phyloP scores from a whole-genome alignment of 2,797 vertebrate species.

The Parotocinclus haroldoi region DNA sequence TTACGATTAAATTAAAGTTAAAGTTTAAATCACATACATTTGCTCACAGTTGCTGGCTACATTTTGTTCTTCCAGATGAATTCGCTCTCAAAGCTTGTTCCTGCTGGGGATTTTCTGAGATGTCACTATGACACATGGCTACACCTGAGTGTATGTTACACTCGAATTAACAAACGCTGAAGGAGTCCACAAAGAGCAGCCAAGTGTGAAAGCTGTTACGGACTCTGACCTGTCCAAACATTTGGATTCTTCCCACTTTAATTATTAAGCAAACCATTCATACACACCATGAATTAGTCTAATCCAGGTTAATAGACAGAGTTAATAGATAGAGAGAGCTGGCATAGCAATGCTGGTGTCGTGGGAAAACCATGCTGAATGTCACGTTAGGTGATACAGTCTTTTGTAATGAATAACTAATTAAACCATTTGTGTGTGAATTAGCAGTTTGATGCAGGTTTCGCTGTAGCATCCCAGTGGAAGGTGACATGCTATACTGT shows the following conservation, averaged over 20 bases:
- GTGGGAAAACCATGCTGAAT: conserved; percentile 21
- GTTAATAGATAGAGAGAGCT: neutral
- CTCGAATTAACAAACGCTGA: conserved; percentile 7
- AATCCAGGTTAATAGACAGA: conserved; percentile 30
- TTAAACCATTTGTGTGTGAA: no score
- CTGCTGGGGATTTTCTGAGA: neutral
- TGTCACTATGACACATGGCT: conserved; percentile 46
- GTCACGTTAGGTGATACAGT: conserved; percentile 14
- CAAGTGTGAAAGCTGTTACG: conserved; percentile 25
- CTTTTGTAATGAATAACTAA: neutral
- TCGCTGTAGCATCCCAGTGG: no score
- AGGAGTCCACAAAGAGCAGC: neutral
- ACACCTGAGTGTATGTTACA: conserved; percentile 27
- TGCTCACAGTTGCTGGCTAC: no score
- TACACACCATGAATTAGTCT: conserved; percentile 22
- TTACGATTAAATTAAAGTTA: no score
- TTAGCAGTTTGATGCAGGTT: no score
- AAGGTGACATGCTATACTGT: no score
- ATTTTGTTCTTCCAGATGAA: no score
- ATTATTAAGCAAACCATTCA: conserved; percentile 36
- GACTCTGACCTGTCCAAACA: conserved; percentile 22
- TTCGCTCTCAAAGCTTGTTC: no score
- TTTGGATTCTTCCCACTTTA: conserved; percentile 20
- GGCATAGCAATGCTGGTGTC: conserved; percentile 5
- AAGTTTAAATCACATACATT: no score